phyloP scores from a whole-genome alignment of 2,113 vertebrate species.

The Ailurus styani region DNA sequence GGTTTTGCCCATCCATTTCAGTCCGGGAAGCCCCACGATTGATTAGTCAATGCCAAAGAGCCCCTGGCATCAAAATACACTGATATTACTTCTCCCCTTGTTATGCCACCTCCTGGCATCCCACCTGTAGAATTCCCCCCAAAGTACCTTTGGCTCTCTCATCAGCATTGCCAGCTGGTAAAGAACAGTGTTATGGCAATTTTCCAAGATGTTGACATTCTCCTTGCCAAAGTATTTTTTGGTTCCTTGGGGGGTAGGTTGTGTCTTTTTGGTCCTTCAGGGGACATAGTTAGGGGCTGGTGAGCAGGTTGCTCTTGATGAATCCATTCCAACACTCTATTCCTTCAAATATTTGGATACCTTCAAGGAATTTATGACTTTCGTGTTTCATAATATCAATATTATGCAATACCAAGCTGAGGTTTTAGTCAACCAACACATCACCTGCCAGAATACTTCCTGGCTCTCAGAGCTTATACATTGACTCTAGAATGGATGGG shows the following conservation, averaged over 20 bases:
- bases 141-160: background rate
- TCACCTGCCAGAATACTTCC: background rate
- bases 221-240: background rate
- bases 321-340: background rate
- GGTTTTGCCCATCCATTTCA: background rate
- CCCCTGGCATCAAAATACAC: background rate
- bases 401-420: background rate
- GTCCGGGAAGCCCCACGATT: background rate
- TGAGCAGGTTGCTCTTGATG: background rate
- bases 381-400: background rate
- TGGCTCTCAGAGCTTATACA: too few species aligned
- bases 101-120: too few species aligned
- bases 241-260: background rate
- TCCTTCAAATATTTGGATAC: background rate
- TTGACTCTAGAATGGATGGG: background rate
- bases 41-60: background rate
- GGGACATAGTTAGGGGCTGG: background rate
- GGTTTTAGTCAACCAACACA: background rate
- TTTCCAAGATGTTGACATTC: background rate
- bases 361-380: background rate
- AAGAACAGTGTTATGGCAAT: background rate
- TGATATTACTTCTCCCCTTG: background rate
- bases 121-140: background rate
- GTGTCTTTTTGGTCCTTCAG: background rate
- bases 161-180: background rate